Base-by-base conservation (phyloP, 2,888 invertebrate genomes). In the Abscondita cerata region DNA sequence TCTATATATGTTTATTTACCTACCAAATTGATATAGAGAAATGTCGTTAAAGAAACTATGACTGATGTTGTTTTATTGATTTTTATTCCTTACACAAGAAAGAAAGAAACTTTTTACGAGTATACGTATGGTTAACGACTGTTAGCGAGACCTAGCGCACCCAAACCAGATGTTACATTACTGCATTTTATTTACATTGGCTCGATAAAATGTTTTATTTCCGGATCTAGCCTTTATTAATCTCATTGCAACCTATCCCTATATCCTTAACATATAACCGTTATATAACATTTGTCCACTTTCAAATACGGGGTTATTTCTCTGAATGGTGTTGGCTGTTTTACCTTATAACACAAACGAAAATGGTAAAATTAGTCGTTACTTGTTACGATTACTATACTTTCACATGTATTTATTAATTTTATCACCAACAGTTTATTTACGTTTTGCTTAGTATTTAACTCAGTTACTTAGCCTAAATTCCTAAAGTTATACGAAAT, bases 171-270 rank as follows among this genome's bases (percentile, higher is more conserved):
- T 59, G 59, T 52, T 59, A 59, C 52, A 59, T 52, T 59, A 52
- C 44, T 58, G 52, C 58, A 52, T 59, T 59, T 59, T 59, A 59
- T 59, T 59, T 59, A 51, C 59, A 59, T 52, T 59, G 52, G 41
- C 59, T 36, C 59, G 52, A 59, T 59, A 59, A 59, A 59, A 59
- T 51, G 59, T 59, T 59, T 59, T 59, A 59, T 59, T 59, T 52
- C 59, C 38, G 13, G 52, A 52, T 48, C 55, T 56, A 56, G 48
- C 57, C 52, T 57, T 51, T 41, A 36, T 33, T 57, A 57, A 57
- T 51, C 51, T 57, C 57, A 57, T 57, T 57, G 57, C 51, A 51
- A 51, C 52, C 57, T 51, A 40, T 33, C 46, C 51, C 52, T 34
- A 19, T 51, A 57, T 51, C 51, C 57, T 51, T 57, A 51, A 57